phyloP scores from a whole-genome alignment of 2,113 vertebrate species.

The Tachycineta bicolor region DNA sequence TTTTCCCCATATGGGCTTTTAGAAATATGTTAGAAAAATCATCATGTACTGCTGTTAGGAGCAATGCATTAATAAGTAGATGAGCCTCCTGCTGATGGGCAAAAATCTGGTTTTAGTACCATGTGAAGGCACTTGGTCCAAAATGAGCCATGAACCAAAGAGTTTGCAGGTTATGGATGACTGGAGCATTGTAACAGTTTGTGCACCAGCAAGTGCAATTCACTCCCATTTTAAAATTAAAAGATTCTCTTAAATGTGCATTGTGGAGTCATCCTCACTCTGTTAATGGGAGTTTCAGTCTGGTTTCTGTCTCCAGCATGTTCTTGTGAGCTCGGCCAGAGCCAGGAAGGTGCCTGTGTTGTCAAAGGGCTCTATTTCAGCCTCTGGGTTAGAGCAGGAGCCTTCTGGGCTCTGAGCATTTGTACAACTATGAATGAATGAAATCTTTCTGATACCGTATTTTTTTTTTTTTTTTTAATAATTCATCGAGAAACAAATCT shows the following conservation, averaged over 20 bases:
- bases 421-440: not conserved
- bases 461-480: not conserved
- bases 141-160: not conserved
- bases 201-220: not conserved
- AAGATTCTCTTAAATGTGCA: not conserved
- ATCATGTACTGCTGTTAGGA: not conserved
- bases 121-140: not conserved
- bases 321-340: not conserved
- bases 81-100: not conserved
- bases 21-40: slow-evolving; percentile 26
- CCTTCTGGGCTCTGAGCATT: not conserved
- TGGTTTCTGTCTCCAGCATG: not conserved
- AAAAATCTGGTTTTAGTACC: not conserved
- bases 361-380: not conserved
- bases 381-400: not conserved
- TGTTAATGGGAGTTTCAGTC: not conserved
- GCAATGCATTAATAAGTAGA: slow-evolving; percentile 10
- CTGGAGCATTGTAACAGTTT: not conserved
- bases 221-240: not conserved
- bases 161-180: not conserved
- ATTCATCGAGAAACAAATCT: slow-evolving; percentile 1
- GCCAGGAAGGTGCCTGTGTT: not conserved
- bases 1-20: slow-evolving; percentile 18
- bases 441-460: not conserved
- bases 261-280: not conserved